Base-by-base conservation (phyloP, 1,140 invertebrate species). In the Yoshiicerus persimilis region DNA sequence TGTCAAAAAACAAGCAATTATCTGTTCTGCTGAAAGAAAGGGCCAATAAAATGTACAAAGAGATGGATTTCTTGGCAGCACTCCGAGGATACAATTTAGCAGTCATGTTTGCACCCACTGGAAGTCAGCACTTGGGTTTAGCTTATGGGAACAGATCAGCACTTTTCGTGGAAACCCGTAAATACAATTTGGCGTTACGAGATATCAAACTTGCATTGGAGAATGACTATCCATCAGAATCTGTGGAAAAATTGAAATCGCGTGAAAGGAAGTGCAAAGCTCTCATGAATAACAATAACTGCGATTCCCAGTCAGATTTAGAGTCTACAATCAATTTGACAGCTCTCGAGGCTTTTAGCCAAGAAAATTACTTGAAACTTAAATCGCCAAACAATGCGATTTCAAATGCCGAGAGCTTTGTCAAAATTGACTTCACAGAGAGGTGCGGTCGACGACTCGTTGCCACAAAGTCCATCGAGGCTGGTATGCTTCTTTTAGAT, bases 11-110 rank as follows among this genome's bases (percentile, higher is more conserved):
- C 13, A 0, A 9, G 0, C 27, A 86, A 10, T 6, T 80, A 27
- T 77, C 87, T 9, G 1, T 25, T 13, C n/a, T 34, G 5, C 27
- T 88, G 3, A 34, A 84, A 25, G 87, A 88, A 10, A 70, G 47
- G 4, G 87, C 62, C 1, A 88, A 88, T 62, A 27, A 36, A 47
- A 30, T 41, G 25, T 88, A 84, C 27, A 32, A 34, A 20, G 38
- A 36, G 11, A 85, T 47, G 25, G 80, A 87, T 25, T 87, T 64
- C 20, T 30, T 80, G 32, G 80, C 38, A 34, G 89, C 89, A 1
- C 39, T 89, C 16, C 20, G 47, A 2, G 86, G 77, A 9, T 89
- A 87, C 80, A 89, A 89, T 39, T 39, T 89, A 11, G 87, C 87
- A 3, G 62, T 89, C 4, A 64, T 39, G 56, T 89, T 80, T 62